A percentile compares a stretch with the other conserved stretches of the same genome.
These are phyloP conservation scores for Schizopygopsis malacanthus DNA, from an alignment of 2,797 vertebrate species.

Conservation along the genomic window DNA sequence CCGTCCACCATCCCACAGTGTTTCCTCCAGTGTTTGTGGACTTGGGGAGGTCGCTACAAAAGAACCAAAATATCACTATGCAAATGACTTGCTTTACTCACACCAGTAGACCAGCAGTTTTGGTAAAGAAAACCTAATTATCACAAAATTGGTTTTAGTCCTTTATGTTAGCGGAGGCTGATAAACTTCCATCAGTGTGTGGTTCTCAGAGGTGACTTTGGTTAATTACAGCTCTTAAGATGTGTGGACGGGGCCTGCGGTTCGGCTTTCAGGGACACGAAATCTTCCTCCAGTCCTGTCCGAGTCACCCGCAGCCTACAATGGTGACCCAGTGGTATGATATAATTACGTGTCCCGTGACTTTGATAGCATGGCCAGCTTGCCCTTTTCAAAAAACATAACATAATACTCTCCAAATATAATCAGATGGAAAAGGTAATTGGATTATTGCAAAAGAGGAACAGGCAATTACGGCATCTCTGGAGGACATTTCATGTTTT, in stretches of 20 bases:
- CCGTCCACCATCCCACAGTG: not conserved
- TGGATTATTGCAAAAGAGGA: slow-evolving; percentile 56
- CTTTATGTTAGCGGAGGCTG: slow-evolving; percentile 39
- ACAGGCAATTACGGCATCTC: slow-evolving; percentile 51
- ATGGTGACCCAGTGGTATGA: slow-evolving; percentile 39
- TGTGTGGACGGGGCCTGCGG: slow-evolving; percentile 35
- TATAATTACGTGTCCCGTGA: slow-evolving; percentile 53
- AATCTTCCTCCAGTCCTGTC: slow-evolving; percentile 17
- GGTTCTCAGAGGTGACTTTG: slow-evolving; percentile 30
- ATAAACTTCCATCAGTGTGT: slow-evolving; percentile 34
- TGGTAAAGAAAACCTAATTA: slow-evolving; percentile 30
- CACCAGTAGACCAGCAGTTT: slow-evolving; percentile 37
- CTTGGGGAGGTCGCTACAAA: slow-evolving; percentile 20
- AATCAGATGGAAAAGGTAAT: slow-evolving; percentile 58
- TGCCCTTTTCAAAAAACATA: slow-evolving; percentile 60
- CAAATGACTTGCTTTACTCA: slow-evolving; percentile 45
- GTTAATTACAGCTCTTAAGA: slow-evolving; percentile 52
- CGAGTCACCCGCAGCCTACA: slow-evolving; percentile 33
- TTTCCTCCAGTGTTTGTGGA: not conserved
- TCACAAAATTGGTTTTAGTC: slow-evolving; percentile 24
- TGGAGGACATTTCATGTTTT: slow-evolving; percentile 56
- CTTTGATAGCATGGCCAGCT: slow-evolving; percentile 43
- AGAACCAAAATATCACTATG: slow-evolving; percentile 35
- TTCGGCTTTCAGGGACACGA: slow-evolving; percentile 31
- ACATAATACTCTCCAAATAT: slow-evolving; percentile 56